These are phyloP conservation scores for Drosophila fulvimacula DNA, from an alignment of 2,888 invertebrate genomes.

Conservation along the genomic window DNA sequence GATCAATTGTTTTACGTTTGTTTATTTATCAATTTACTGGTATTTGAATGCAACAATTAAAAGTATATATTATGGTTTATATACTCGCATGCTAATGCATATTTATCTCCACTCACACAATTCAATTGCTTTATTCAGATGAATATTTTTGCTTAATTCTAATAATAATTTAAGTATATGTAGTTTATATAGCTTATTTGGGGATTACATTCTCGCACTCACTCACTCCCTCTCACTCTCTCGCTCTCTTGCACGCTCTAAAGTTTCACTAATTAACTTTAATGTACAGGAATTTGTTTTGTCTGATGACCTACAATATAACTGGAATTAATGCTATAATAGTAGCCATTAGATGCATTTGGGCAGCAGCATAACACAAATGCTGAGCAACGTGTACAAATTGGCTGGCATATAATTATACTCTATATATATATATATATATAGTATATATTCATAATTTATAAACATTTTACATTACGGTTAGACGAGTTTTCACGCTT, in stretches of 20 bases:
- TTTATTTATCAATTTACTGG: conserved; percentile 19
- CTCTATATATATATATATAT: conserved; percentile 5
- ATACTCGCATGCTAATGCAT: conserved; percentile 9
- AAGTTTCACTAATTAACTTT: conserved; percentile 66
- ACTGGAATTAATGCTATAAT: conserved; percentile 46
- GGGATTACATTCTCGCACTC: conserved; percentile 24
- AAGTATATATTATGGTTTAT: conserved; percentile 34
- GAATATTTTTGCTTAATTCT: conserved; percentile 10
- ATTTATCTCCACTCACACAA: conserved; percentile 45
- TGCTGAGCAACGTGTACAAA: conserved; percentile 32
- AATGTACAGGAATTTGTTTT: conserved; percentile 68
- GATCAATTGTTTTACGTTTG: conserved; percentile 24
- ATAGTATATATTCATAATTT: conserved; percentile 1
- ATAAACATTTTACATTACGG: conserved; percentile 15
- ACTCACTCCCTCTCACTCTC: conserved; percentile 7
- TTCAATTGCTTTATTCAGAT: conserved; percentile 71
- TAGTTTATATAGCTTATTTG: conserved; percentile 23
- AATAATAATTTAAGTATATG: conserved; percentile 29
- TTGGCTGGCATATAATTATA: conserved; percentile 50
- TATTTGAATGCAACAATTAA: conserved; percentile 59
- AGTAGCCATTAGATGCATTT: conserved; percentile 36
- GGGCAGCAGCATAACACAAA: conserved; percentile 26
- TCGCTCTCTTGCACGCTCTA: conserved; percentile 20
- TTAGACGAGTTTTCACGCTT: conserved; percentile 27
- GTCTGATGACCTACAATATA: conserved; percentile 51